Evolutionary conservation across 2,113 vertebrate genomes (phyloP).

Genomic region (Urocynchramus pylzowi): DNA sequence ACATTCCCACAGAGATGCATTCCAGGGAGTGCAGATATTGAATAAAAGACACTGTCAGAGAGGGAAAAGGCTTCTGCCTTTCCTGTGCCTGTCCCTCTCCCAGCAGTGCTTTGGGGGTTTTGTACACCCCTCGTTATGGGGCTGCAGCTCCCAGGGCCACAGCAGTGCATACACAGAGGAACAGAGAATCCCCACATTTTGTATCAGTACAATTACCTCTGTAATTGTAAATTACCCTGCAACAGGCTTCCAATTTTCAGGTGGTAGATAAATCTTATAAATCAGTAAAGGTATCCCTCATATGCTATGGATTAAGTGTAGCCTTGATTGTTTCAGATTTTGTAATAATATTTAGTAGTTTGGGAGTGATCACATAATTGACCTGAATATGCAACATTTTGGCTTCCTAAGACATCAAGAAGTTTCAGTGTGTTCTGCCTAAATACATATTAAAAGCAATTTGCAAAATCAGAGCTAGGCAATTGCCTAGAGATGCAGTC

Average conservation of each 20-base stretch:
- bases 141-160: background rate
- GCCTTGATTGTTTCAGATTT: background rate
- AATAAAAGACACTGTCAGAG: background rate
- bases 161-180: background rate
- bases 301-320: background rate
- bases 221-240: background rate
- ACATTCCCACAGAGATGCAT: background rate
- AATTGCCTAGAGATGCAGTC: background rate
- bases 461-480: background rate
- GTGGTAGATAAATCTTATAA: background rate
- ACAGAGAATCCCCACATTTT: background rate
- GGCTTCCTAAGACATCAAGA: background rate
- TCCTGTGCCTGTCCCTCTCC: background rate
- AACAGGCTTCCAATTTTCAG: background rate
- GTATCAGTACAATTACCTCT: background rate
- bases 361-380: background rate
- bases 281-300: background rate
- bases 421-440: background rate
- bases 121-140: rapidly evolving
- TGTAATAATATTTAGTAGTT: background rate
- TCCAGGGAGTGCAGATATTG: background rate
- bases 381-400: background rate
- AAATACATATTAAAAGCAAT: background rate
- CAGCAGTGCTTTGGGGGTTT: rapidly evolving
- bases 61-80: background rate